Percentiles rank a stretch among this genome's conserved stretches.
phyloP scores from a whole-genome alignment of 2,797 vertebrate genomes.

The Myotis vivesi region DNA sequence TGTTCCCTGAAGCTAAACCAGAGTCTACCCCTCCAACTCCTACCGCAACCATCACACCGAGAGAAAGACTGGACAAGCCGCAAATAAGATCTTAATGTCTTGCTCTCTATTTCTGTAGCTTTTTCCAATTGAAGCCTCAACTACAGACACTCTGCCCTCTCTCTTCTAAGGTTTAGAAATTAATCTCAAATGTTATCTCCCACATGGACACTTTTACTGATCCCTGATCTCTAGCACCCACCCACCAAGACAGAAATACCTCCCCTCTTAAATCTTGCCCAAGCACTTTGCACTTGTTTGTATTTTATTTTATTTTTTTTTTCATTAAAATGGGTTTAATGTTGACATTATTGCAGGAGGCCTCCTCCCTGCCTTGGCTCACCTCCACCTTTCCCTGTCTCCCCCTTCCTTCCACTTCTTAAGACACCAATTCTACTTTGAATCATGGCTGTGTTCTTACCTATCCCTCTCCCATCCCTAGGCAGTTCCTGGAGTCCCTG shows the following conservation, averaged over 20 bases:
- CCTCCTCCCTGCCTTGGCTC: not conserved
- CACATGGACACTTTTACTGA: not conserved
- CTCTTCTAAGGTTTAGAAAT: not conserved
- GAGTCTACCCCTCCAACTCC: not conserved
- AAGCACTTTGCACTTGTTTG: not conserved
- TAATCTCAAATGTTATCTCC: constrained; percentile 18
- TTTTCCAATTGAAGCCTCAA: not conserved
- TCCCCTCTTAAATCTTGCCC: not conserved
- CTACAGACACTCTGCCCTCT: not conserved
- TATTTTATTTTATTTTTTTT: not conserved
- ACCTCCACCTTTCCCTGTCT: not conserved
- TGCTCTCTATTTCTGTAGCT: not conserved
- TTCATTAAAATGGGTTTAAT: not conserved
- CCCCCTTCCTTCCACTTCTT: not conserved
- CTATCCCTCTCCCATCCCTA: not conserved
- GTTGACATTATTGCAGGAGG: not conserved
- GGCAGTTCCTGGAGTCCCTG: not conserved
- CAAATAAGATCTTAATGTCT: not conserved
- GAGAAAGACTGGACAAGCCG: not conserved
- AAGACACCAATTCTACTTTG: not conserved
- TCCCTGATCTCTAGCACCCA: not conserved
- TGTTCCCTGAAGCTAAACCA: not conserved
- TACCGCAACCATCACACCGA: not conserved
- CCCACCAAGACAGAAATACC: not conserved
- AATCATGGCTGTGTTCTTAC: not conserved